Evolutionary conservation across 2,797 vertebrate genomes (phyloP).

Genomic region (Graptemys geographica): DNA sequence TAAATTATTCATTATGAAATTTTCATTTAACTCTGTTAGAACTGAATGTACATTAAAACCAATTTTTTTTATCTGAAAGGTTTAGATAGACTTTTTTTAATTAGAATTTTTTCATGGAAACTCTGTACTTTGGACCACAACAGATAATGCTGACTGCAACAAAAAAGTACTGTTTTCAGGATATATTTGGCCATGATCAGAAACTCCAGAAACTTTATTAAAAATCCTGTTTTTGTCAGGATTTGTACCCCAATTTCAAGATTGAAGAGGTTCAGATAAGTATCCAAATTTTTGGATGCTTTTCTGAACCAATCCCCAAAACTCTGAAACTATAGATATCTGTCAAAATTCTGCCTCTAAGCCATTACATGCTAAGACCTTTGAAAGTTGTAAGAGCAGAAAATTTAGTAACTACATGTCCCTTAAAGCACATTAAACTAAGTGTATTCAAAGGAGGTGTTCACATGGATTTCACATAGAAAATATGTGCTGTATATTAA

Average conservation of each 20-base stretch:
- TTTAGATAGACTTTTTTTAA: neutral
- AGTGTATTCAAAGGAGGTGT: neutral
- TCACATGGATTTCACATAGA: neutral
- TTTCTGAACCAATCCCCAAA: neutral
- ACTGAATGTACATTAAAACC: accelerated
- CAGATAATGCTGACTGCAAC: neutral
- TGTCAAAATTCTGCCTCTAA: neutral
- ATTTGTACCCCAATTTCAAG: neutral
- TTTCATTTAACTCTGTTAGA: neutral
- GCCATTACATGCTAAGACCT: neutral
- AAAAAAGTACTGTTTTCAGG: neutral
- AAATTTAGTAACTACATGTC: neutral
- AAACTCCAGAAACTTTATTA: neutral
- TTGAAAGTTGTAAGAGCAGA: neutral
- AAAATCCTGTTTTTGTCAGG: neutral
- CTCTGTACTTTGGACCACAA: neutral
- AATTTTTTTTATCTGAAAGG: neutral
- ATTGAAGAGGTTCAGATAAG: neutral
- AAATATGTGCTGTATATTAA: neutral
- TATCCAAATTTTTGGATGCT: neutral
- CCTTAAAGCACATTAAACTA: neutral
- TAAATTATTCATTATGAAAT: neutral
- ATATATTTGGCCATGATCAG: neutral
- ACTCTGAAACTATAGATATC: neutral
- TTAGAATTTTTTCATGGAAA: neutral